Evolutionary conservation across 2,888 invertebrate genomes (phyloP), one percentile per base, ranked within the genome.

Genomic region (Eristalis tenax): DNA sequence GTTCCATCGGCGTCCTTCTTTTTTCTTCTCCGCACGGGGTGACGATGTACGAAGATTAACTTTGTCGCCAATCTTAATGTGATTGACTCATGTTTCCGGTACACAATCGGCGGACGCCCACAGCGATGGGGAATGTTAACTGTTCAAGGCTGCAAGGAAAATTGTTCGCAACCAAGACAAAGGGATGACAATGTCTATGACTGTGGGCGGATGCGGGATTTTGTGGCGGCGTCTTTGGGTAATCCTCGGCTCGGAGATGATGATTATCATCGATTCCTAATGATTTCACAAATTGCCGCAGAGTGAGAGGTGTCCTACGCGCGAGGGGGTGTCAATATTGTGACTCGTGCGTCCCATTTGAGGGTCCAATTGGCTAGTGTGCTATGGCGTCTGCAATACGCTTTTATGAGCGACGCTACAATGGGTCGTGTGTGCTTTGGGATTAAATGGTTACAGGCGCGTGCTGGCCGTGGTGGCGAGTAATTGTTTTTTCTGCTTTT

Each of bases 31-130:
- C 64, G 63, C 70, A 71, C 87, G 68, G 80, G 79, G 78, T 87
- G 79, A 59, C 71, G 83, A 83, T 71, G 71, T 71, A 79, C 65
- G 79, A 79, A 71, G 86, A 83, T 87, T 87, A 76, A 87, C 83
- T 87, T 83, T 87, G 83, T 83, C 87, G 79, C 79, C 83, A 87
- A 80, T 87, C 83, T 83, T 87, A 87, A 87, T 87, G 87, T 87
- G 87, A 83, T 87, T 87, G 83, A 87, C 83, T 87, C 73, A 76
- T 80, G 73, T 68, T 76, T 76, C 71, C 76, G 66, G 65, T 71
- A 83, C 78, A 78, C 69, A 86, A 86, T 78, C 69, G 81, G 38
- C 66, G 68, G 4, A 23, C 22, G 18, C 2, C 23, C 8, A 11
- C 13, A 13, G 11, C 50, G n/a, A 4, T 18, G 66, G 38, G 10